Percentiles rank a stretch among this genome's conserved stretches.
Evolutionary conservation across 2,888 invertebrate genomes (phyloP).

Genomic region (Philereme transversata): DNA sequence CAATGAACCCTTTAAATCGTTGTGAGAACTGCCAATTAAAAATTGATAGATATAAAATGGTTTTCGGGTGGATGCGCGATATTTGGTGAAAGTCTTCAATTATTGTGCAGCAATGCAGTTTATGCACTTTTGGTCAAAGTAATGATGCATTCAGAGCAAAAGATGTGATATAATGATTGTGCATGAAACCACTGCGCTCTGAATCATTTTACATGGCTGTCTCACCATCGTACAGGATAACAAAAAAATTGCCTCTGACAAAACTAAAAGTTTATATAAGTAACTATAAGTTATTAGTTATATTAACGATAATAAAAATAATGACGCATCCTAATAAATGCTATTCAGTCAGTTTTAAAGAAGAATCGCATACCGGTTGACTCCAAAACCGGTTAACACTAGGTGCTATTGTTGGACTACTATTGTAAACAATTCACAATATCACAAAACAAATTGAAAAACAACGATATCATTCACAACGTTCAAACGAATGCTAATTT

Average conservation of each 20-base stretch:
- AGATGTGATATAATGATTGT: not conserved
- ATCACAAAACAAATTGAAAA: constrained; percentile 27
- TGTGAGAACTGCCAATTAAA: constrained; percentile 83
- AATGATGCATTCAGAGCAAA: not conserved
- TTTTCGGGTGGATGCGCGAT: constrained; percentile 23
- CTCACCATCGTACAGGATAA: too few species aligned
- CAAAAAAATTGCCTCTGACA: too few species aligned
- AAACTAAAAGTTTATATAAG: too few species aligned
- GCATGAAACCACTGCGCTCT: too few species aligned
- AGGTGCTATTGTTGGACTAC: constrained; percentile 24
- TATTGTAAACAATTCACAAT: constrained; percentile 22
- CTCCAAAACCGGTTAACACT: constrained; percentile 14
- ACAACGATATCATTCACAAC: constrained; percentile 36
- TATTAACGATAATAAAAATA: not conserved
- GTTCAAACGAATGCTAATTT: constrained; percentile 38
- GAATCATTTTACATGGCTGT: too few species aligned
- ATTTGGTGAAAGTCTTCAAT: constrained; percentile 33
- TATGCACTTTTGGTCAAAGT: not conserved
- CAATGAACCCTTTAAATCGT: constrained; percentile 77
- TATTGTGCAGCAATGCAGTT: constrained; percentile 7
- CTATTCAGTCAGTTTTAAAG: not conserved
- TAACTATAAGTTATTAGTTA: too few species aligned
- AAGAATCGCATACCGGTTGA: constrained; percentile 3
- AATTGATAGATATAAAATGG: constrained; percentile 71
- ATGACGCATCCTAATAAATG: too few species aligned